Base-by-base conservation (phyloP, 1,140 invertebrate species). In the Drosophila malerkotliana region DNA sequence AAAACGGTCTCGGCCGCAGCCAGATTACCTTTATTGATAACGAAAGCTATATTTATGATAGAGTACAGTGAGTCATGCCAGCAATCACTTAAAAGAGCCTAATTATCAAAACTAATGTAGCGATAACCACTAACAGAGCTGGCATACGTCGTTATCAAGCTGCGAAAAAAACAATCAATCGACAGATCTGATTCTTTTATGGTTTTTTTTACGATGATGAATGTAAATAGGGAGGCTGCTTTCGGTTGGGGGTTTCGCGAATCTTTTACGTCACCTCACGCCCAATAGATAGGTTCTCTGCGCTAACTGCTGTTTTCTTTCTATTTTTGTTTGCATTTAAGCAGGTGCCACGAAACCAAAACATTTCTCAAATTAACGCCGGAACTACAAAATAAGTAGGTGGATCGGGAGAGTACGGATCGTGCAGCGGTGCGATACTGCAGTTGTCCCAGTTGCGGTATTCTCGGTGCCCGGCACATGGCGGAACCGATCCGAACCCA, bases 381-480 rank as follows among this genome's bases (percentile, higher is more conserved):
- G 48, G 64, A 53, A 54, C 60, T 37, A 21, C n/a, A 66, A 15
- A 14, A 47, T 32, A 47, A 54, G 64, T 53, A 64, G 39, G 30
- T 45, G 64, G 34, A 68, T 47, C 45, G 48, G 21, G 47, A 18
- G 56, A 61, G 14, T 28, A 30, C 37, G 30, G 14, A 30, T 37
- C 34, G 14, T 7, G 51, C 30, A 44, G 9, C 18, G 18, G 18
- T 30, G 32, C n/a, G 24, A 21, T 18, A 53, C 4, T 54, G 14
- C 64, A 66, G 30, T 47, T 66, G 62, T 52, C 63, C 66, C 63
- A 69, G 10, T 48, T 69, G 51, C 32, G 12, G 49, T 15, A 26
- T 28, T 15, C 58, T 63, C 41, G 64, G 79, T 84, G 49, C 55
- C 71, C 61, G 79, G 79, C 66, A 83, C 79, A 67, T 57, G 14